Base-by-base conservation (phyloP, 2,888 invertebrate species). In the Catotricha subobsoleta region DNA sequence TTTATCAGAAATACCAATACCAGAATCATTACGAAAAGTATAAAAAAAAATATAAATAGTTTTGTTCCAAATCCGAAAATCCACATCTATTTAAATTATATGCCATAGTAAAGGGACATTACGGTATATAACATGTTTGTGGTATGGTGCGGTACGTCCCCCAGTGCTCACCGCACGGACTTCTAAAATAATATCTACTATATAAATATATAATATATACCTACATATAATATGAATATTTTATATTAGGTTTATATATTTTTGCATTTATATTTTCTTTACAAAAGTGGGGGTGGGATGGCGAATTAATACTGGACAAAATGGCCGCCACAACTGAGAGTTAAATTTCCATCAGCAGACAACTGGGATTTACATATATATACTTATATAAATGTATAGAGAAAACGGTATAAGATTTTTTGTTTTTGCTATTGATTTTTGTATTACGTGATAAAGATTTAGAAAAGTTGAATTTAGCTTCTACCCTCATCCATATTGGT, bases 381-480 rank as follows among this genome's bases (percentile, higher is more conserved):
- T n/a, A n/a, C n/a, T n/a, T n/a, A n/a, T n/a, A n/a, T n/a, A n/a
- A n/a, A n/a, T n/a, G n/a, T n/a, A n/a, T n/a, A n/a, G n/a, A n/a
- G n/a, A n/a, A n/a, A n/a, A n/a, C n/a, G n/a, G n/a, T 25, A 25
- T 25, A 10, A 25, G 6, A 8, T 25, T 25, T 25, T 25, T 25
- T 25, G 6, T 25, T 25, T 25, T 25, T 25, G 25, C 10, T 8
- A 8, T 25, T 25, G 7, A 25, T 25, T 10, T 25, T 10, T 25
- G 10, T 25, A 25, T 25, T 25, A 8, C 25, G 7, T 25, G 6
- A 10, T 6, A 18, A 16, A 16, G 33, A 33, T 33, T 33, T 33
- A 33, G 16, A 33, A 18, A 33, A 33, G 18, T 33, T 33, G 13
- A 33, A 33, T 33, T 33, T 33, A 33, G n/a, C n/a, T n/a, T n/a